Evolutionary conservation across 1,140 invertebrate species (phyloP).

Genomic region (Microplitis mediator): DNA sequence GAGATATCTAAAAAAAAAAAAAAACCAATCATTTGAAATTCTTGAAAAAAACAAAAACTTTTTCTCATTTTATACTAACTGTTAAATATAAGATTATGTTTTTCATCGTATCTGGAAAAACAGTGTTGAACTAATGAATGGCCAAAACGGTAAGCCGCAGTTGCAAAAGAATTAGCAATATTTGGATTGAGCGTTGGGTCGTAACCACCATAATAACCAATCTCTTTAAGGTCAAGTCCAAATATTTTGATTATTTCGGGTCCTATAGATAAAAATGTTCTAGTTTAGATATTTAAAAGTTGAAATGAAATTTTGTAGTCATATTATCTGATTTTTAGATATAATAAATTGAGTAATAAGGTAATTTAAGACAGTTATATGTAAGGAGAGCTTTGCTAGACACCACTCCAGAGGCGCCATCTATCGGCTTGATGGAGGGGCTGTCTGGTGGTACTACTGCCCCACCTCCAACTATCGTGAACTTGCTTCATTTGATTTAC

Average conservation of each 20-base stretch:
- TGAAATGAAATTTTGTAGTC: not conserved
- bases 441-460: too few relatives aligned
- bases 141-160: conserved; percentile 94
- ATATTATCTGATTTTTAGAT: too few relatives aligned
- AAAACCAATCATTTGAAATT: conserved; percentile 10
- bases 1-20: conserved; percentile 70
- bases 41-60: not conserved
- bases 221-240: conserved; percentile 68
- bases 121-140: conserved; percentile 89
- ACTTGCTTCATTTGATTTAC: too few relatives aligned
- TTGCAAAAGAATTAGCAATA: conserved; percentile 90
- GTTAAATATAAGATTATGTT: conserved; percentile 69
- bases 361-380: too few relatives aligned
- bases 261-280: conserved; percentile 52
- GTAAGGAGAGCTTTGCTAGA: too few relatives aligned
- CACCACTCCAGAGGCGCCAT: too few relatives aligned
- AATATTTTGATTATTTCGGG: conserved; percentile 74
- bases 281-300: not conserved
- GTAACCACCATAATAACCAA: conserved; percentile 76
- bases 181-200: conserved; percentile 81
- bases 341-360: too few relatives aligned
- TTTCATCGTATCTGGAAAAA: conserved; percentile 69
- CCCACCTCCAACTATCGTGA: too few relatives aligned
- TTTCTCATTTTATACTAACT: conserved; percentile 60
- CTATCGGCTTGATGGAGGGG: too few relatives aligned